These are phyloP conservation scores for Mesorhabditis spiculigera DNA, from an alignment of 2,888 invertebrate genomes.

Conservation along the genomic window DNA sequence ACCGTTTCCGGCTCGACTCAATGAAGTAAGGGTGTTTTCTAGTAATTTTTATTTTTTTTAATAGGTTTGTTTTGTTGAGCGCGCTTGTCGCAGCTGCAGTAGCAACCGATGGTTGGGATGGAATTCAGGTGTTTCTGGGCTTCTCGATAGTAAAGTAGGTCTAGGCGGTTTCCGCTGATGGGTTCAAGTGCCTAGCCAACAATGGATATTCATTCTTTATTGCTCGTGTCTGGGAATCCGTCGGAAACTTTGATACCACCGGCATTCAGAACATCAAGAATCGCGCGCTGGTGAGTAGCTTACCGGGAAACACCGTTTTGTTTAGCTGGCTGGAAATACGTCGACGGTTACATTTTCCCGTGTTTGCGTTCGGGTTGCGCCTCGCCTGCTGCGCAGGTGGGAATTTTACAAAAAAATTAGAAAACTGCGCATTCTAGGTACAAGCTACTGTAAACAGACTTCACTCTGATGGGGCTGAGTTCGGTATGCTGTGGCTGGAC, in stretches of 20 bases:
- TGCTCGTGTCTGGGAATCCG: constrained; percentile 29
- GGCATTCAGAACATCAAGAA: constrained; percentile 41
- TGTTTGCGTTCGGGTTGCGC: constrained; percentile 24
- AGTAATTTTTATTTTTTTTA: no score
- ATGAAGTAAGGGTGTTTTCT: no score
- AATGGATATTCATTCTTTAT: constrained; percentile 32
- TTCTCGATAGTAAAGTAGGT: constrained; percentile 7
- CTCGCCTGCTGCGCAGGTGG: constrained; percentile 18
- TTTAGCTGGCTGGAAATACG: constrained; percentile 25
- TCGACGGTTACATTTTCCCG: constrained; percentile 37
- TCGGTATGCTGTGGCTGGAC: constrained; percentile 19
- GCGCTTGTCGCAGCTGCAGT: background rate
- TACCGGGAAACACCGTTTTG: background rate
- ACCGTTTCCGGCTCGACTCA: no score
- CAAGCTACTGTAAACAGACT: constrained; percentile 15
- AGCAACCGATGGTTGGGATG: constrained; percentile 6
- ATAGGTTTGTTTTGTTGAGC: background rate
- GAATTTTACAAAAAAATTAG: background rate
- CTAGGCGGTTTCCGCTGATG: constrained; percentile 23
- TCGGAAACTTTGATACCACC: constrained; percentile 30
- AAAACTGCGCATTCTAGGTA: constrained; percentile 11
- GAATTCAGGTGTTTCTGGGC: background rate
- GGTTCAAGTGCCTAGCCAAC: constrained; percentile 32
- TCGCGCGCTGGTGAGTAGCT: constrained; percentile 22
- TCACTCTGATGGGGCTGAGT: constrained; percentile 13